Conservation (phyloP, 53 echinoderm and acorn worm genomes). For the Pentamera pediparva region DNA sequence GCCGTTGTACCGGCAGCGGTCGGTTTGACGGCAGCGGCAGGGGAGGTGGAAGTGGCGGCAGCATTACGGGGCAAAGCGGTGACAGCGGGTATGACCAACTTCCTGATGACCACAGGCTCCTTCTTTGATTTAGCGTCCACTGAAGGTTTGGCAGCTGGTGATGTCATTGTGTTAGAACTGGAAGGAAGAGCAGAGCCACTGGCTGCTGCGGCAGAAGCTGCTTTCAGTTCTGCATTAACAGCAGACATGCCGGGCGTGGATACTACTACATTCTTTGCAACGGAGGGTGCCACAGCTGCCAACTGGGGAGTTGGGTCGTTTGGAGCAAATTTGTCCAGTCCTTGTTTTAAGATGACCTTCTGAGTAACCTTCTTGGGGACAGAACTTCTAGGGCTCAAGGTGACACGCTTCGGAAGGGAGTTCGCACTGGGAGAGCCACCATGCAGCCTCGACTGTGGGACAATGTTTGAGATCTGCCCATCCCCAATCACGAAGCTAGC, state of each 20-base stretch:
- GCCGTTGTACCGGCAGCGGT: background rate
- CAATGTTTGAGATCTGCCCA: conserved; percentile 24
- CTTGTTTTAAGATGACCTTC: too few species aligned
- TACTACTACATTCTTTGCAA: background rate
- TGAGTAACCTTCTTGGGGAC: background rate
- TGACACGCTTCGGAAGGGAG: conserved; percentile 12
- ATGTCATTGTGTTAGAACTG: background rate
- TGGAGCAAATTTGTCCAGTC: too few species aligned
- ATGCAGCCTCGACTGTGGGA: background rate
- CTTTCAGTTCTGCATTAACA: conserved; percentile 6
- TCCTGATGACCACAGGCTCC: background rate
- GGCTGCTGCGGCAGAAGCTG: too few species aligned
- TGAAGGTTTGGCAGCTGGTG: background rate
- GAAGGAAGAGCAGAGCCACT: too few species aligned
- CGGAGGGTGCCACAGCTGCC: background rate
- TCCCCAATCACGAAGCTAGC: conserved; percentile 22
- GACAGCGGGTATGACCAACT: background rate
- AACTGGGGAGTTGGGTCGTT: background rate
- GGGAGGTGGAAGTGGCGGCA: background rate
- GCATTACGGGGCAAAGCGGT: background rate
- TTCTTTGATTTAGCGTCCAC: background rate
- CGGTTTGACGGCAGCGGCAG: background rate
- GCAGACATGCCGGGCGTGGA: background rate
- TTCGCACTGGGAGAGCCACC: background rate
- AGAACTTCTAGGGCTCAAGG: conserved; percentile 27